Base-by-base conservation (phyloP, 2,888 invertebrate species). In the Chirona hameri region DNA sequence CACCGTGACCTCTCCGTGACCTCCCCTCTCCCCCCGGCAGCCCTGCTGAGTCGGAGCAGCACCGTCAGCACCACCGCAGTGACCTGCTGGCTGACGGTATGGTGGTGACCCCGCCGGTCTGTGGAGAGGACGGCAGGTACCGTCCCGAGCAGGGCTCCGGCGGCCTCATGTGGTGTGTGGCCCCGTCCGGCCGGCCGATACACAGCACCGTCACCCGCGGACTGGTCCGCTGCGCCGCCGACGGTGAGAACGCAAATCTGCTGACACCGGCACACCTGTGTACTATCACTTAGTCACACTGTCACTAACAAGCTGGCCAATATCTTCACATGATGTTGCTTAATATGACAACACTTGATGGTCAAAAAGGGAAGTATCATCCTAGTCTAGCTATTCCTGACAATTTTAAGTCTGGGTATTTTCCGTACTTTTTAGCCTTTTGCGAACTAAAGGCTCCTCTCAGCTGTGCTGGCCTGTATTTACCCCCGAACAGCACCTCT, bases 121-220 rank as follows among this genome's bases (percentile, higher is more conserved):
- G 88, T 84, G 85, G 85, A 9, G 82, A 84, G 27, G 85, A 85
- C 82, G 87, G 87, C 24, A 85, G 85, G 0, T 88, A 86, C 82
- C 85, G 85, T 9, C 84, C 86, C 10, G 85, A 85, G 27, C 88
- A 88, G 83, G 85, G 86, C 15, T 86, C 87, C 82, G 87, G 86
- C 57, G 86, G 86, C 39, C 84, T 87, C 18, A 85, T 84, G n/a
- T 87, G 87, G 87, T 87, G 87, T 83, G 86, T 87, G 15, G 85
- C 86, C 83, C 79, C 84, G 14, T 81, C 83, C 48, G 87, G 87
- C 29, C 82, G 83, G 14, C 86, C 86, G 12, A 79, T 86, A 24
- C 86, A 86, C 79, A 84, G 86, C 48, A 86, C 86, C 4, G 82
- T 87, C 31, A 86, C 86, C 46, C 83, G 86, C 60, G 87, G 87